phyloP scores from a whole-genome alignment of 2,888 invertebrate species.

The Drosophila conformis region DNA sequence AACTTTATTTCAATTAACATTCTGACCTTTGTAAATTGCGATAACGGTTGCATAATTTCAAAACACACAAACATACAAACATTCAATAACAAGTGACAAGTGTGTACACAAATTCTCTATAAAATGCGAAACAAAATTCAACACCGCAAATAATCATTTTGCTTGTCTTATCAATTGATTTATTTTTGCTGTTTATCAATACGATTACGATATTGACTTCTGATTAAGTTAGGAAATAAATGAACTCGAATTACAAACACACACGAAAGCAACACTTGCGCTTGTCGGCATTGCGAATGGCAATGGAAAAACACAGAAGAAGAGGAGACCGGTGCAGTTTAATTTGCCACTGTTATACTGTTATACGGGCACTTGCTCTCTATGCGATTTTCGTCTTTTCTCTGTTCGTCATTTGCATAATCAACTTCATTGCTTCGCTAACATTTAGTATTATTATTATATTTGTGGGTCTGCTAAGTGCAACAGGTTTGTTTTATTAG shows the following conservation, averaged over 20 bases:
- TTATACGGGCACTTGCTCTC: neutral
- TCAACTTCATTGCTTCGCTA: conserved; percentile 17
- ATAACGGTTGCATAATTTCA: conserved; percentile 51
- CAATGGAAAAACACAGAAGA: conserved; percentile 14
- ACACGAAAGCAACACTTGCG: neutral
- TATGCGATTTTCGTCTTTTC: conserved; percentile 5
- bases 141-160: conserved; percentile 26
- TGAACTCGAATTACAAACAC: conserved; percentile 6
- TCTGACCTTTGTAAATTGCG: conserved; percentile 68
- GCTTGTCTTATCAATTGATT: conserved; percentile 48
- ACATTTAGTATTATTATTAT: conserved; percentile 14
- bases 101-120: conserved; percentile 22
- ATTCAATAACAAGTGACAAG: conserved; percentile 1
- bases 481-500: conserved; percentile 57
- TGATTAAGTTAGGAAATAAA: conserved; percentile 37
- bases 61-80: conserved; percentile 1
- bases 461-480: conserved; percentile 19
- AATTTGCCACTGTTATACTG: conserved; percentile 4
- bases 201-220: conserved; percentile 42
- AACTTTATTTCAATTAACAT: conserved; percentile 65
- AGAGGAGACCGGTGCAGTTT: conserved; percentile 15
- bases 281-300: conserved; percentile 15
- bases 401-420: conserved; percentile 31
- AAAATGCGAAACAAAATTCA: conserved; percentile 14
- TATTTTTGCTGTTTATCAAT: conserved; percentile 37